phyloP scores from a whole-genome alignment of 64 coral and sea anemone species.

The Porites lutea region DNA sequence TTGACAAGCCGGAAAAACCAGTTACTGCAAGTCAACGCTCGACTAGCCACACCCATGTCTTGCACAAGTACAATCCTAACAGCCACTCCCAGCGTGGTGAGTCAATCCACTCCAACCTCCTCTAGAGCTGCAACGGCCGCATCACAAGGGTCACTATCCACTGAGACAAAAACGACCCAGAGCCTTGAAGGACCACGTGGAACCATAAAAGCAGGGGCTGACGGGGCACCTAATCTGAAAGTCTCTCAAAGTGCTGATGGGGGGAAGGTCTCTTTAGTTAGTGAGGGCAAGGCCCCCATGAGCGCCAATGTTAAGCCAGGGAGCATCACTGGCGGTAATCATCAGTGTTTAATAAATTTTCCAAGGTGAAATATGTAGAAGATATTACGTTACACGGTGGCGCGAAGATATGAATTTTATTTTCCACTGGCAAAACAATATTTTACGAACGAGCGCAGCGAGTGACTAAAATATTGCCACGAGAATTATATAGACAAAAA shows the following conservation, averaged over 20 bases:
- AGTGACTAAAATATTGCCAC: too few species aligned
- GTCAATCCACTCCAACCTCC: conserved; percentile 26
- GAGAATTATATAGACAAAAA: too few species aligned
- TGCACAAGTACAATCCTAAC: conserved; percentile 78
- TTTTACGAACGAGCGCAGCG: too few species aligned
- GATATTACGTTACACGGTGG: too few species aligned
- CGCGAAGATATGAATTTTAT: too few species aligned
- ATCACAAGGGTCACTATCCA: conserved; percentile 11
- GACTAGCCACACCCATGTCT: conserved; percentile 85
- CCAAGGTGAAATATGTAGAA: not conserved
- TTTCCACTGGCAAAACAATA: too few species aligned
- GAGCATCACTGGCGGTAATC: not conserved
- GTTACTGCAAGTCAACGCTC: conserved; percentile 78
- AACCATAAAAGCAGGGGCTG: conserved; percentile 5
- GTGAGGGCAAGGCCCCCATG: not conserved
- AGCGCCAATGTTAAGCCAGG: conserved; percentile 4
- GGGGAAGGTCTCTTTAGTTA: not conserved
- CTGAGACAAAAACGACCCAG: conserved; percentile 6
- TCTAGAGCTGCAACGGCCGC: conserved; percentile 11
- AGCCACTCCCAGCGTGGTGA: conserved; percentile 30
- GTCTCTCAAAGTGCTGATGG: not conserved
- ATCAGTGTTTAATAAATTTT: not conserved
- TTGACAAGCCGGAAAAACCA: conserved; percentile 82
- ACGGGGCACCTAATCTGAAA: not conserved
- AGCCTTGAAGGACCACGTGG: conserved; percentile 11